Base-by-base conservation (phyloP, 2,888 invertebrate species). In the Mechanitis messenoides region DNA sequence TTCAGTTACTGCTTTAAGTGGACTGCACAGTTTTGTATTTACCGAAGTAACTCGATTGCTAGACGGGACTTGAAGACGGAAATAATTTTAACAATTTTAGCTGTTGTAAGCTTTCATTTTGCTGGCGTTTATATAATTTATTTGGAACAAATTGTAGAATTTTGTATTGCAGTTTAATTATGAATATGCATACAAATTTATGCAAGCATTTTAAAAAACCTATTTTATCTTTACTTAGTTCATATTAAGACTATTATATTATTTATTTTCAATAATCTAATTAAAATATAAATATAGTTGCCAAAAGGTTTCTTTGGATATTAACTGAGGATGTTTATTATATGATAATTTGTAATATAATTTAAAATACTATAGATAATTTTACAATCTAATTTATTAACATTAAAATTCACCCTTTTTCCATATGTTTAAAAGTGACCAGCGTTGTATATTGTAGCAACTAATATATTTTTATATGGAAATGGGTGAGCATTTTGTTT, bases 1-100 rank as follows among this genome's bases (percentile, higher is more conserved):
- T 59, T 66, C 65, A 59, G 61, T 66, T 57, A 63, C 61, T 47
- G 60, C 59, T 58, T 63, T 61, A 59, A 63, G 59, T 57, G 57
- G 61, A 63, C 65, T 59, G 59, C 55, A 20, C 20, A 55, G 63
- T 56, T 46, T 62, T 28, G 61, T 62, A 63, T 62, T 67, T 63
- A 67, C 60, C 50, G 59, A 59, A 61, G 56, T 68, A 63, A 69
- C 63, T 67, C 57, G 55, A 61, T 67, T 66, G 9, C 28, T 31
- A 50, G 31, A 50, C 31, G 31, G 45, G 53, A 60, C 54, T 55
- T 60, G 47, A 55, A 33, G 45, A 55, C 55, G 50, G 56, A 60
- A 63, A 60, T 63, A 57, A 60, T 63, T 53, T 62, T 57, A 61
- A 42, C 56, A 53, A 42, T 61, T 61, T 58, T 31, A 50, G 45